Percentiles rank a stretch among this genome's conserved stretches.
These are phyloP conservation scores for Mugil cephalus DNA, from an alignment of 2,113 vertebrate genomes.

Conservation along the genomic window DNA sequence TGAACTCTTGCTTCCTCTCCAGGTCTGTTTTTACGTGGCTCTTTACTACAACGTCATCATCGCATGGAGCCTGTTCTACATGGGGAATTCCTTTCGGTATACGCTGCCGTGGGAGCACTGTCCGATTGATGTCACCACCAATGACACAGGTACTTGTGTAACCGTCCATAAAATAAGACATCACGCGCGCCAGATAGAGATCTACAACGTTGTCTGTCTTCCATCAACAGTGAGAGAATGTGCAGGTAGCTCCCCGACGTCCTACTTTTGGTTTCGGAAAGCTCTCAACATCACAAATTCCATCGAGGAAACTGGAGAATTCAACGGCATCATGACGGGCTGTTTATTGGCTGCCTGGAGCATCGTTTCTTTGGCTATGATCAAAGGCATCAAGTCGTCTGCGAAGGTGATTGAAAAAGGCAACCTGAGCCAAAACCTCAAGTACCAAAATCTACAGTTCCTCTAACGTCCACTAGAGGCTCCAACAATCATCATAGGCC, in stretches of 20 bases:
- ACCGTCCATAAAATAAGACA: background rate
- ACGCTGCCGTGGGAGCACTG: conserved; percentile 87
- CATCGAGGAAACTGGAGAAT: conserved; percentile 81
- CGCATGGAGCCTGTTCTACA: conserved; percentile 87
- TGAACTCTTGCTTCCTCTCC: conserved; percentile 22
- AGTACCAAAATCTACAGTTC: too few species aligned
- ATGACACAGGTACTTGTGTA: conserved; percentile 74
- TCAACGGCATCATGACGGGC: conserved; percentile 81
- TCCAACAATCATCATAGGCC: too few species aligned
- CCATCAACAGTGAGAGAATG: conserved; percentile 84
- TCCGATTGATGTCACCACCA: conserved; percentile 76
- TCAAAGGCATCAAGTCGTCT: conserved; percentile 88
- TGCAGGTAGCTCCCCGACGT: conserved; percentile 80
- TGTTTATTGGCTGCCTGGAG: conserved; percentile 86
- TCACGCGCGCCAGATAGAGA: background rate
- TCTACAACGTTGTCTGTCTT: conserved; percentile 14
- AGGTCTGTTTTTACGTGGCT: conserved; percentile 86
- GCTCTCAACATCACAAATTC: conserved; percentile 87
- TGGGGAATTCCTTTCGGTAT: conserved; percentile 87
- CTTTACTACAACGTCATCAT: conserved; percentile 88
- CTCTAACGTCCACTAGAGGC: too few species aligned
- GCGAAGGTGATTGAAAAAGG: conserved; percentile 84
- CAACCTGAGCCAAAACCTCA: too few species aligned
- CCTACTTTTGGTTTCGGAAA: conserved; percentile 90
- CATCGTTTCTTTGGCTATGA: conserved; percentile 84